Conservation (phyloP, 1,140 invertebrate species). For the Zeugodacus cucurbitae region DNA sequence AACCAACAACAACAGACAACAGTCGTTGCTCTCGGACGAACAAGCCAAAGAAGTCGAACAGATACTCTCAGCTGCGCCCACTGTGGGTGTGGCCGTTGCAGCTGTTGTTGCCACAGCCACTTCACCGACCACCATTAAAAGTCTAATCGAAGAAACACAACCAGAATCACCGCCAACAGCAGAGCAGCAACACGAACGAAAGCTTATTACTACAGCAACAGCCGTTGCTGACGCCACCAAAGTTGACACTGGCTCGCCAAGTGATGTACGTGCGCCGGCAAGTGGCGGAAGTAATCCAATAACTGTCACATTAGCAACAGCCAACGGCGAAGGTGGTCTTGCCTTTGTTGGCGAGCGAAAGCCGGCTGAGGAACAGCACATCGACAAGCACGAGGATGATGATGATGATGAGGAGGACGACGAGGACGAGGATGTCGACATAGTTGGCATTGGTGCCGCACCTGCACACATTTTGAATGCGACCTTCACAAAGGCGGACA, state of each 20-base stretch:
- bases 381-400: background rate
- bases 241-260: background rate
- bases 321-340: background rate
- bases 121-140: conserved; percentile 62
- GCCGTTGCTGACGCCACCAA: background rate
- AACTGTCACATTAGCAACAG: conserved; percentile 41
- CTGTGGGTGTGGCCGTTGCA: conserved; percentile 58
- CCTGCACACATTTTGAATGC: conserved; percentile 44
- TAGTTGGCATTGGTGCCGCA: conserved; percentile 56
- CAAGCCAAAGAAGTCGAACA: conserved; percentile 86
- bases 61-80: conserved; percentile 73
- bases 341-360: background rate
- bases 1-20: conserved; percentile 70
- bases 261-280: background rate
- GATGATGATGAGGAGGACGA: conserved; percentile 47
- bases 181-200: conserved; percentile 62
- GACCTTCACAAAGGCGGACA: conserved; percentile 47
- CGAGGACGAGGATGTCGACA: conserved; percentile 57
- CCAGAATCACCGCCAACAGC: conserved; percentile 38
- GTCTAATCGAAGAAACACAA: conserved; percentile 58
- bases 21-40: conserved; percentile 83
- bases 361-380: background rate
- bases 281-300: conserved; percentile 42
- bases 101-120: conserved; percentile 62
- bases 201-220: conserved; percentile 39